phyloP scores from a whole-genome alignment of 2,797 vertebrate genomes.

The Darevskia nairensis region DNA sequence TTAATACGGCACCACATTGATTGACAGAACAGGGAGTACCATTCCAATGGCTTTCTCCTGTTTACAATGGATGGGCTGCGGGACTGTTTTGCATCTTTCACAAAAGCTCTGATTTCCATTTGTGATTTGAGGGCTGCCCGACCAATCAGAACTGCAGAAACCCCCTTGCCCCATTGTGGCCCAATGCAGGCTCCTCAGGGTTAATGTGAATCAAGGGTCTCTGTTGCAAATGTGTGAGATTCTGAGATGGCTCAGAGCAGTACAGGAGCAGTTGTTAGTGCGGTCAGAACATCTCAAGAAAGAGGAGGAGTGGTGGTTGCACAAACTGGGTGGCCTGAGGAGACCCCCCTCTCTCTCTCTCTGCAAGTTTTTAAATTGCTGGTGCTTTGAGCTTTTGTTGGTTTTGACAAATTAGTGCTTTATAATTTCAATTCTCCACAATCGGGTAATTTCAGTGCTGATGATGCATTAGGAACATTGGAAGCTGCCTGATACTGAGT shows the following conservation, averaged over 20 bases:
- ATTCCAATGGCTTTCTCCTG: background rate
- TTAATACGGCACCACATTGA: background rate
- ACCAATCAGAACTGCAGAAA: background rate
- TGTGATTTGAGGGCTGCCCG: background rate
- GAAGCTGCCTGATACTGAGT: too few species aligned
- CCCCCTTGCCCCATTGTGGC: background rate
- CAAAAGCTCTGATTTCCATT: background rate
- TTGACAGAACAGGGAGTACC: background rate
- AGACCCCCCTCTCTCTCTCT: too few species aligned
- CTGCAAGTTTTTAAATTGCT: background rate
- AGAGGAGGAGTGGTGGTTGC: background rate
- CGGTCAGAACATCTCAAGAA: background rate
- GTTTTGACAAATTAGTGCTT: too few species aligned
- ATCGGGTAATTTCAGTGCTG: too few species aligned
- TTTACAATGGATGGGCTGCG: too few species aligned
- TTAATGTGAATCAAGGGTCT: background rate
- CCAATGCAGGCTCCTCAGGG: background rate
- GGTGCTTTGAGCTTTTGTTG: background rate
- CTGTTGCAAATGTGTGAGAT: background rate
- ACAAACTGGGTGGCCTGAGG: background rate
- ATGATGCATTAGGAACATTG: too few species aligned
- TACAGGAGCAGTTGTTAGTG: background rate
- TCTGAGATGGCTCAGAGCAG: background rate
- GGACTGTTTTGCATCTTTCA: background rate
- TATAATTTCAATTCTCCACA: background rate